These are phyloP conservation scores for Caenorhabditis afra DNA, from an alignment of 2,888 invertebrate species.

Conservation along the genomic window DNA sequence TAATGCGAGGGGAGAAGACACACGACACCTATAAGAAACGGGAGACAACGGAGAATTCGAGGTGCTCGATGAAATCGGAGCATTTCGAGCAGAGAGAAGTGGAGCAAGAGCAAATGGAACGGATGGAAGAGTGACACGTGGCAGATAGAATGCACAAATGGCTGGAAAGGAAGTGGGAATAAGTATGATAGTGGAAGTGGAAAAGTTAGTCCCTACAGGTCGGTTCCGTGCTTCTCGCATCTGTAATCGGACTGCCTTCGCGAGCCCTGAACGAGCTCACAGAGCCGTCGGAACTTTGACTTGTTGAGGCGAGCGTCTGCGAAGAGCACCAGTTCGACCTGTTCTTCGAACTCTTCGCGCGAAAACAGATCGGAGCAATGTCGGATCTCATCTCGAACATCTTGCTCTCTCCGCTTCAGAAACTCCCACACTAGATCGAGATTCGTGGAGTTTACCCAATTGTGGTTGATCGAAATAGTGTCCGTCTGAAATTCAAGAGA, in stretches of 20 bases:
- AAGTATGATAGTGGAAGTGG: background rate
- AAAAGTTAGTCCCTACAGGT: constrained; percentile 10
- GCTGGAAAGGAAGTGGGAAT: too few relatives aligned
- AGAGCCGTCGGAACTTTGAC: constrained; percentile 20
- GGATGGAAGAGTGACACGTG: constrained; percentile 29
- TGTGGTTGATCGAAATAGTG: constrained; percentile 97
- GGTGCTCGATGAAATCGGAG: constrained; percentile 32
- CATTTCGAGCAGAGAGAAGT: constrained; percentile 44
- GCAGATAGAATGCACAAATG: constrained; percentile 21
- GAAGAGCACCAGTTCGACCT: constrained; percentile 59
- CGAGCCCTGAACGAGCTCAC: constrained; percentile 35
- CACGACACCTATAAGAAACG: constrained; percentile 17
- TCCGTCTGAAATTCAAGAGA: constrained; percentile 84
- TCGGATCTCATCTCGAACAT: constrained; percentile 67
- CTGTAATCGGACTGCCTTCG: background rate
- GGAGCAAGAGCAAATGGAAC: constrained; percentile 47
- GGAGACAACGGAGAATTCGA: constrained; percentile 48
- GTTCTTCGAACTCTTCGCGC: constrained; percentile 65
- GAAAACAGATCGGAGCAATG: constrained; percentile 62
- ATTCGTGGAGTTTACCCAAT: constrained; percentile 95
- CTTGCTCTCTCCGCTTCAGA: constrained; percentile 56
- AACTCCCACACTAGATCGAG: constrained; percentile 63
- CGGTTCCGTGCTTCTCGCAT: background rate
- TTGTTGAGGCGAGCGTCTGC: constrained; percentile 69
- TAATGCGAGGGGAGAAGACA: background rate